Evolutionary conservation across 92 coral and sea anemone species (phyloP), one percentile per base, ranked within the genome.

Genomic region (Umimayanthus kanabou): DNA sequence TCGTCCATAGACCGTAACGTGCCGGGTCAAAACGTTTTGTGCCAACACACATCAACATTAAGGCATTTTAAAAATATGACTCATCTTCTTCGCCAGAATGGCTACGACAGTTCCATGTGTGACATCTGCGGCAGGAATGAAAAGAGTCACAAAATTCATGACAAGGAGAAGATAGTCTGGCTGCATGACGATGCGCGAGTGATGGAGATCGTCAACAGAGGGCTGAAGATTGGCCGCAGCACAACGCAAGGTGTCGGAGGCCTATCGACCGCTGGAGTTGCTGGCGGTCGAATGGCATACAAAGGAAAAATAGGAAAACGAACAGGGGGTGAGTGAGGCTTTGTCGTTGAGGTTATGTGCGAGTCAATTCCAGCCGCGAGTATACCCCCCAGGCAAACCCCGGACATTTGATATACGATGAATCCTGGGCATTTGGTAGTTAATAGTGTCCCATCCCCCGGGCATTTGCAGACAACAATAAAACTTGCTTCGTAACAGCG

Each of bases 201-300:
- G 25, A 26, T 82, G 33, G 50, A 82, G 5, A 23, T 82, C 43
- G 61, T 73, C 43, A 82, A 82, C 77, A 82, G 43, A 26, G 86
- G 10, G 30, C 43, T 82, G 76, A 82, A 82, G 33, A 82, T 82
- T 28, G 76, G 57, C 2, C 86, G 86, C 20, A 76, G 86, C 8
- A 77, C 86, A 4, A 82, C 86, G 0, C 77, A 71, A 30, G 42
- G 77, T 49, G 42, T 77, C 0, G 86, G 86, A 1, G 86, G 77
- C 9, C 13, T 82, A 45, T 15, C 77, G 2, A 69, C 76, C 0
- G 76, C 67, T 28, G 86, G 86, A 26, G 86, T 82, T 26, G 77
- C 39, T 25, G 86, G 86, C 14, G 76, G 86, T 8, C 39, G 86
- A 28, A 67, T 82, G 86, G 86, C 77, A 77, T 82, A 82, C 86